Conservation (phyloP, 2,888 invertebrate genomes). For the Dorcus parallelipipedus region DNA sequence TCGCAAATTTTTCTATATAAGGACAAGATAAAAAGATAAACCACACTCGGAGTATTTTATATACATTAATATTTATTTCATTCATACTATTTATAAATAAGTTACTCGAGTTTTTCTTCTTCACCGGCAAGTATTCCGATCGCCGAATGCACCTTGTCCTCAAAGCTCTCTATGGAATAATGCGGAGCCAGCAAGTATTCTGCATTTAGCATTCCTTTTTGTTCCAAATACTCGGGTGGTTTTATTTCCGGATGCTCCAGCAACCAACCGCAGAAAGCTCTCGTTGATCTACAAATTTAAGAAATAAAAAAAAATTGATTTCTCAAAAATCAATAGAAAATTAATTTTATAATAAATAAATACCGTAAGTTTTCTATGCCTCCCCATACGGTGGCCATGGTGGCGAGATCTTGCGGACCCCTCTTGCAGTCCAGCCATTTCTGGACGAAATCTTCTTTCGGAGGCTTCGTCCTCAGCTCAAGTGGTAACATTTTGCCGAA, state of each 20-base stretch:
- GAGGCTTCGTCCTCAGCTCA: slow-evolving; percentile 53
- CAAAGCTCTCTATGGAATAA: slow-evolving; percentile 20
- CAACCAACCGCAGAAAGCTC: slow-evolving; percentile 57
- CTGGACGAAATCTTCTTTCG: slow-evolving; percentile 52
- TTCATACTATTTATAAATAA: not conserved
- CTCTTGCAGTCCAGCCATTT: slow-evolving; percentile 56
- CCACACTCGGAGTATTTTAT: no score
- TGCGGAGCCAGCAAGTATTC: slow-evolving; percentile 18
- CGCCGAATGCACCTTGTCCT: slow-evolving; percentile 2
- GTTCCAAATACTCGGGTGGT: slow-evolving; percentile 54
- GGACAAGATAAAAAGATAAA: no score
- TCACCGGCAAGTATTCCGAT: not conserved
- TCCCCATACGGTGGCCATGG: slow-evolving; percentile 62
- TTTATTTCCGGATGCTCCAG: slow-evolving; percentile 54
- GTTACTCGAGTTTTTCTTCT: not conserved
- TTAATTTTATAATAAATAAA: not conserved
- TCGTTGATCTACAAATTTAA: slow-evolving; percentile 51
- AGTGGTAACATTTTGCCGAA: slow-evolving; percentile 55
- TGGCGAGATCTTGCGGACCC: slow-evolving; percentile 56
- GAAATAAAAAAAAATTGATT: not conserved
- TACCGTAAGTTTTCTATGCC: slow-evolving; percentile 61
- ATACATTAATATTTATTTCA: not conserved
- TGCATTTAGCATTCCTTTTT: slow-evolving; percentile 51
- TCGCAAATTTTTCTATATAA: no score
- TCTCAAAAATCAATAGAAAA: not conserved